These are phyloP conservation scores for Gallinago undulata DNA, from an alignment of 2,113 vertebrate genomes.

Conservation along the genomic window DNA sequence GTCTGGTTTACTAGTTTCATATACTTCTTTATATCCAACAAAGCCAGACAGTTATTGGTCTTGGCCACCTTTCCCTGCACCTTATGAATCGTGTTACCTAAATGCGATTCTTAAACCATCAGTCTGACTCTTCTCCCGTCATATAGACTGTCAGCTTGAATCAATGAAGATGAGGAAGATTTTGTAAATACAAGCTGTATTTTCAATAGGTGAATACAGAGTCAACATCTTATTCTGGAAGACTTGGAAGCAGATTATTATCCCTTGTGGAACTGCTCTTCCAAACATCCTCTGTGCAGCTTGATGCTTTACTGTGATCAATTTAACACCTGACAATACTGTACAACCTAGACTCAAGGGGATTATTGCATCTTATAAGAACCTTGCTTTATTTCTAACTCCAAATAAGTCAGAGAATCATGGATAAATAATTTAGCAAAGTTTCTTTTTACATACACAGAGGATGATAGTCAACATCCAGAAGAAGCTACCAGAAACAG, in stretches of 20 bases:
- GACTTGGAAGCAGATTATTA: neutral
- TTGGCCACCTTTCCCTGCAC: neutral
- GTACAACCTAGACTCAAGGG: neutral
- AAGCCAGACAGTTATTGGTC: neutral
- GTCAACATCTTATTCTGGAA: neutral
- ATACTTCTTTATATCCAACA: neutral
- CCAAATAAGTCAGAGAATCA: neutral
- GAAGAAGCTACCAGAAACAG: neutral
- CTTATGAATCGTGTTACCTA: fast-evolving
- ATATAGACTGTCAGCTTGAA: neutral
- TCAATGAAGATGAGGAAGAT: neutral
- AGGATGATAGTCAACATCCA: neutral
- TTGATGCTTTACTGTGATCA: neutral
- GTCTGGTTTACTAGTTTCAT: neutral
- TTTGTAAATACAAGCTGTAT: neutral
- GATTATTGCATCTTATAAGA: neutral
- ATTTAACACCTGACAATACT: neutral
- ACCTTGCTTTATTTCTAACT: neutral
- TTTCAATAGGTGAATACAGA: neutral
- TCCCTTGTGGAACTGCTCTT: neutral
- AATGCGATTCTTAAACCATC: neutral
- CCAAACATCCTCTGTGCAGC: neutral
- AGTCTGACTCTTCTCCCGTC: neutral
- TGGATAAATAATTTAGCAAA: neutral
- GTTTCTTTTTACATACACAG: neutral